Evolutionary conservation across 2,113 vertebrate genomes (phyloP), one percentile per base, ranked within the genome.

Genomic region (Pseudorectes ferrugineus): DNA sequence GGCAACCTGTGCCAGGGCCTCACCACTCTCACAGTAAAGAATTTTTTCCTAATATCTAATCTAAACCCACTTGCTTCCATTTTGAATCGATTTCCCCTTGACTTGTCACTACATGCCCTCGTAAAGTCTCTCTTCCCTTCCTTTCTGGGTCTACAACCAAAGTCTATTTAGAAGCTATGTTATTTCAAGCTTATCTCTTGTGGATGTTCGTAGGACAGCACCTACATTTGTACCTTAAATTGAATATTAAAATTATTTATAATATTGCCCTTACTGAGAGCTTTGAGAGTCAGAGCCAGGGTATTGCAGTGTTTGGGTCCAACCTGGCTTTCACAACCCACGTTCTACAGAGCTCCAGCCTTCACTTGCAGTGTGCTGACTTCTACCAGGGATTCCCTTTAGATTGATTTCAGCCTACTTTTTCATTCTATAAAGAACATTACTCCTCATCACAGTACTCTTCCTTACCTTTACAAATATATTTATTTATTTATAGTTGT

Each of bases 51-150:
- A 52, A 35, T 46, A 8, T 13, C 21, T 42, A 6, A 55, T 48
- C 10, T 31, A 68, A 61, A 48, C 11, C 11, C 28, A 35, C 10
- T 26, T 4, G 6, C 19, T 61, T 36, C 20, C 11, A 54, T 25
- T 68, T 36, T 62, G 17, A 54, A 48, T 48, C 10, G 4, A 40
- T 55, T 68, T 2, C 15, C 10, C 10, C 12, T 8, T 68, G 25
- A n/a, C 54, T 11, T 54, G 29, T 35, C 25, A 31, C 14, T 61
- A 19, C 1, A 2, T 6, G 6, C 1, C 18, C 46, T 46, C 0
- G 0, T 23, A 35, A 68, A 46, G 13, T 13, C 42, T 23, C 42
- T 36, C 35, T 51, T 38, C 10, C 62, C n/a, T n/a, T n/a, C 9
- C 18, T 62, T 76, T 42, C 54, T 23, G 61, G 14, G 42, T 45